These are phyloP conservation scores for Tenrec ecaudatus DNA, from an alignment of 2,113 vertebrate species.

Conservation along the genomic window DNA sequence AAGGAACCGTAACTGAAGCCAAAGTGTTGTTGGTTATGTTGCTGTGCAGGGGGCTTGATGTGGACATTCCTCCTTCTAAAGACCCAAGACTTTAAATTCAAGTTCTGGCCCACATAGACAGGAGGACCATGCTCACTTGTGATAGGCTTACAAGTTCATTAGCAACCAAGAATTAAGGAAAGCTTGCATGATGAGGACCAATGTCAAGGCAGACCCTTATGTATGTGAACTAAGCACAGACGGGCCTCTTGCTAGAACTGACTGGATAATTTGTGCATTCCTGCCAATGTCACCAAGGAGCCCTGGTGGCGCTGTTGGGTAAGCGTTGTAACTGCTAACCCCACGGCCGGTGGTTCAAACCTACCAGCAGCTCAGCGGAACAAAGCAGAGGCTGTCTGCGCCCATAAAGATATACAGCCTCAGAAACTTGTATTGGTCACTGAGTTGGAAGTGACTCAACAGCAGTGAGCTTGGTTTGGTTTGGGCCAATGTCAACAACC, in stretches of 20 bases:
- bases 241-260: not conserved
- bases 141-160: not conserved
- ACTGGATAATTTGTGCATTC: not conserved
- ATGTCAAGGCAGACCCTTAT: not conserved
- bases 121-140: fast-evolving
- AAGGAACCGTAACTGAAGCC: not conserved
- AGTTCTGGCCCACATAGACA: fast-evolving
- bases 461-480: too few relatives aligned
- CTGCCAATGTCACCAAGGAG: not conserved
- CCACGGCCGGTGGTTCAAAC: too few relatives aligned
- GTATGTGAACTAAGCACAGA: not conserved
- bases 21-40: not conserved
- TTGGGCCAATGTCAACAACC: not conserved
- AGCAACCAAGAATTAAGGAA: not conserved
- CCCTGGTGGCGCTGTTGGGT: too few relatives aligned
- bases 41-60: fast-evolving
- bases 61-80: not conserved
- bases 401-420: too few relatives aligned
- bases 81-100: fast-evolving
- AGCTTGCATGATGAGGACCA: not conserved
- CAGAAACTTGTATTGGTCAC: too few relatives aligned
- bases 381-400: too few relatives aligned
- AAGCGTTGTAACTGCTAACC: too few relatives aligned
- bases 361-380: too few relatives aligned
- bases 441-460: too few relatives aligned